Base-by-base conservation (phyloP, 2,888 invertebrate genomes). In the Matsumyia berberina region DNA sequence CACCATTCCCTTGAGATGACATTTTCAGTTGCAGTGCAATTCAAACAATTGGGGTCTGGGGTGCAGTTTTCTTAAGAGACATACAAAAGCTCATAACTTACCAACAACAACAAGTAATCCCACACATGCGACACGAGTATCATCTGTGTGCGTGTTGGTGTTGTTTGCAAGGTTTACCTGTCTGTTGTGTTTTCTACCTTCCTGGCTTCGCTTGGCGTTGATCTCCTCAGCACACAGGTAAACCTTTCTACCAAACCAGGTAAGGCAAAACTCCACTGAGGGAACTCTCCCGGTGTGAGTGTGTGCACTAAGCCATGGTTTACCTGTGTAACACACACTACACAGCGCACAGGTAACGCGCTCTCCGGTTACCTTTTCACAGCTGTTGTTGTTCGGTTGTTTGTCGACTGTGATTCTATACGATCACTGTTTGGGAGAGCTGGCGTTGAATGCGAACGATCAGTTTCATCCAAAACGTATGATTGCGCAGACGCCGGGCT, bases 391-490 rank as follows among this genome's bases (percentile, higher is more conserved):
- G 58, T 51, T 53, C 42, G 17, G 35, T n/a, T n/a, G 37, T 15
- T 5, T 35, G 6, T 37, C 35, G 49, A 57, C 33, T 78, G 44
- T 57, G 57, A 79, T 76, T 74, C 80, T 80, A 9, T 37, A 24
- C 9, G 58, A 69, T 67, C 19, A 51, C 69, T 83, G 62, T 80
- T 64, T 74, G 85, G 74, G 85, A 85, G 85, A 80, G 70, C 69
- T 62, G 69, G 64, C 69, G 69, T 80, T 80, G 57, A 55, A 74
- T 69, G 66, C 69, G 64, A 74, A 76, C 76, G 80, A 85, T 89
- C 88, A 90, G 90, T 90, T 89, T 89, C 88, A 88, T 89, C 87
- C 87, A 88, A 86, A 89, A 90, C 89, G 89, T 89, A 89, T 88
- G 88, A 88, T 89, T 89, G 90, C 90, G 89, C 89, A 90, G 90